Percentiles rank a stretch among this genome's conserved stretches.
These are phyloP conservation scores for Thereva nobilitata DNA, from an alignment of 2,888 invertebrate species.

Conservation along the genomic window DNA sequence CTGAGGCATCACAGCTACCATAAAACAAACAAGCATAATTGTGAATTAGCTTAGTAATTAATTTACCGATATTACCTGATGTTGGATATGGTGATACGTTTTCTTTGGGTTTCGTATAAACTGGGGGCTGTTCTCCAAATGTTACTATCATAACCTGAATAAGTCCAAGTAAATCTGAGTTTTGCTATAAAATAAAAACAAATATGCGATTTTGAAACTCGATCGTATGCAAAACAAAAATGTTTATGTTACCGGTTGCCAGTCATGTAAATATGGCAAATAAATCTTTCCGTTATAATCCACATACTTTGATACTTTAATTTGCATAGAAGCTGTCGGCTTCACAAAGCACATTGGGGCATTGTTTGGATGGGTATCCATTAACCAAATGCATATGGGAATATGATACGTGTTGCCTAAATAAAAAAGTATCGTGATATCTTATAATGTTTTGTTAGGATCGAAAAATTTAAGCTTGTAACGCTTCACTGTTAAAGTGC, in stretches of 20 bases:
- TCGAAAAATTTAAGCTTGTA: too few species aligned
- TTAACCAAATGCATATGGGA: conserved; percentile 93
- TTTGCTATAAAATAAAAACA: conserved; percentile 55
- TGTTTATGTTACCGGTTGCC: conserved; percentile 68
- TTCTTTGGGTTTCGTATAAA: conserved; percentile 75
- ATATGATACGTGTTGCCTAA: conserved; percentile 86
- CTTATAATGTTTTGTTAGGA: too few species aligned
- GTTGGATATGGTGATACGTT: conserved; percentile 62
- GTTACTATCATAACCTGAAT: conserved; percentile 89
- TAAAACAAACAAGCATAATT: background rate
- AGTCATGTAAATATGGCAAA: conserved; percentile 94
- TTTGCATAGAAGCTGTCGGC: conserved; percentile 93
- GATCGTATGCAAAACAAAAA: conserved; percentile 7
- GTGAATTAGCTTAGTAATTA: background rate
- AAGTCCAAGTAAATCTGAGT: conserved; percentile 84
- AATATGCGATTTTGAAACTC: background rate
- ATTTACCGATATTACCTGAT: conserved; percentile 42
- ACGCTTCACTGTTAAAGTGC: too few species aligned
- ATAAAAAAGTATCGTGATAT: conserved; percentile 39
- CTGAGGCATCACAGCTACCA: conserved; percentile 58
- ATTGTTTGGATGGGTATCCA: conserved; percentile 96
- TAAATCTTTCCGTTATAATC: conserved; percentile 96
- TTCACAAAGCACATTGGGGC: conserved; percentile 94
- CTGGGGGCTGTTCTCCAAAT: conserved; percentile 95
- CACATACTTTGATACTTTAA: conserved; percentile 92